phyloP scores from a whole-genome alignment of 2,888 invertebrate genomes.

The Noctua comes region DNA sequence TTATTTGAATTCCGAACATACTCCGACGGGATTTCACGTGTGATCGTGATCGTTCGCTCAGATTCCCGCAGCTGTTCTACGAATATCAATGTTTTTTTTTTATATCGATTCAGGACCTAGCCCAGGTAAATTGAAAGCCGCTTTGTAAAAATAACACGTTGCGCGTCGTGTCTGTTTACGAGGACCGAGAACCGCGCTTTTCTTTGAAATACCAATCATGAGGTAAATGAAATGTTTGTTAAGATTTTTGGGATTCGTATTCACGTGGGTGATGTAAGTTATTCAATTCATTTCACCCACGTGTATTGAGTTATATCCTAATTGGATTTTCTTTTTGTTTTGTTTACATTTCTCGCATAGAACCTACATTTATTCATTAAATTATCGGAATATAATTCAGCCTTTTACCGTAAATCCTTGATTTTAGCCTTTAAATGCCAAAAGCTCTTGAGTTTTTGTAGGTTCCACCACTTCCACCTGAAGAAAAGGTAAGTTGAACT shows the following conservation, averaged over 20 bases:
- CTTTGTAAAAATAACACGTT: constrained; percentile 47
- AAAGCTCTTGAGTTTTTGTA: constrained; percentile 23
- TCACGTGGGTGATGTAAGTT: constrained; percentile 21
- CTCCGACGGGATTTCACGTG: constrained; percentile 45
- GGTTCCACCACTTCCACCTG: neutral
- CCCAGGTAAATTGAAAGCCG: constrained; percentile 44
- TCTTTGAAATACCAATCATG: constrained; percentile 24
- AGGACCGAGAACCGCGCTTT: constrained; percentile 21
- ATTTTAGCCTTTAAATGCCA: constrained; percentile 2
- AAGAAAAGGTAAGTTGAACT: constrained; percentile 25
- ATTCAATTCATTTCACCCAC: constrained; percentile 42
- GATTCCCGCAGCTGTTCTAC: constrained; percentile 39
- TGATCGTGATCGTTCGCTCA: constrained; percentile 49
- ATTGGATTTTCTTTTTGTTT: constrained; percentile 37
- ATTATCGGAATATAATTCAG: neutral
- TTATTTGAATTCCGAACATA: constrained; percentile 69
- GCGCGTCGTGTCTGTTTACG: constrained; percentile 19
- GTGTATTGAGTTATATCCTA: constrained; percentile 9
- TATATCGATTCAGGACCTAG: constrained; percentile 17
- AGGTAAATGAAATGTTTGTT: constrained; percentile 36
- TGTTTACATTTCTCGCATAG: constrained; percentile 17
- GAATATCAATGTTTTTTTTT: constrained; percentile 53
- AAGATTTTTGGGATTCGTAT: constrained; percentile 28
- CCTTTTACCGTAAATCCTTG: neutral
- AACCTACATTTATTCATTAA: neutral